Evolutionary conservation across 2,888 invertebrate species (phyloP), one percentile per base, ranked within the genome.

Genomic region (Diabrotica balteata): DNA sequence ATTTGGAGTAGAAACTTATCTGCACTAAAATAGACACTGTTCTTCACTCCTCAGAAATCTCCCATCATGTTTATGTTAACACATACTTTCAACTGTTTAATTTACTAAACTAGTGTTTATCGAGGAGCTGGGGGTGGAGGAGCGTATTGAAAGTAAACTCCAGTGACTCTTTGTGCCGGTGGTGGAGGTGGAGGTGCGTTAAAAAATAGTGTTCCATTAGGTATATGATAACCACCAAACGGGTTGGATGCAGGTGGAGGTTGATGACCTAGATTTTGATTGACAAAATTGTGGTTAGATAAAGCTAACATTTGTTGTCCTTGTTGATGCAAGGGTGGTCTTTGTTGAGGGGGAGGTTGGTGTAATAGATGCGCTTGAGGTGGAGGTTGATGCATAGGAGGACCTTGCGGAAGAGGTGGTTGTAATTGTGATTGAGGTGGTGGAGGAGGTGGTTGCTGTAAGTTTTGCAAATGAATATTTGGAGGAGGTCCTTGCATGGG

Each of bases 201-300:
- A 73, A 82, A 84, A 70, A 82, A 80, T 68, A 83, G 70, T 8
- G 80, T 73, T 32, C 82, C 83, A 67, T 81, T 82, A 43, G 80
- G 77, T 71, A 83, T 72, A 65, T 77, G 80, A 73, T 79, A 82
- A 50, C 80, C 77, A 65, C 78, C 80, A 60, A 73, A 77, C 10
- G 72, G 59, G 60, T 58, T 62, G 17, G 54, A 44, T 47, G 66
- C 66, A 8, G 62, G 53, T 32, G 62, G 58, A 9, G 67, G 70
- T 17, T 66, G 69, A 8, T 59, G 64, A 51, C 63, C 22, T n/a
- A 66, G 32, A 61, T 51, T 59, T 32, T 63, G 66, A 58, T 64
- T 58, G 9, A 52, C 52, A 32, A 32, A 32, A 32, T 32, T 32
- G 32, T 32, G 32, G 32, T 32, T 32, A 1, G 32, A 32, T 5